Percentiles rank a stretch among this genome's conserved stretches.
These are phyloP conservation scores for Carterocephalus palaemon DNA, from an alignment of 2,888 invertebrate species.

Conservation along the genomic window DNA sequence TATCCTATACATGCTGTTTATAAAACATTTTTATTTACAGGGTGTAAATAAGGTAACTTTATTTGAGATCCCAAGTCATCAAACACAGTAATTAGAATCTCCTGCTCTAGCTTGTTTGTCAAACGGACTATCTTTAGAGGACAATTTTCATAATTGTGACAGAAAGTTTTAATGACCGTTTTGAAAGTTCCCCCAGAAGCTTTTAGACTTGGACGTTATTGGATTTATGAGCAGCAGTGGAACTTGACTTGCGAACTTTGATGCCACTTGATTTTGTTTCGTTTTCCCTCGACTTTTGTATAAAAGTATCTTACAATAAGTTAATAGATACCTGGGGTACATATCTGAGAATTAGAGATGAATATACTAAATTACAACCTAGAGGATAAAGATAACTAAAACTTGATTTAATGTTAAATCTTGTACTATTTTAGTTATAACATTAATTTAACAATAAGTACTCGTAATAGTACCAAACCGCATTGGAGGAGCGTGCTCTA, in stretches of 20 bases:
- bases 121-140: constrained; percentile 38
- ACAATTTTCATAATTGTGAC: constrained; percentile 44
- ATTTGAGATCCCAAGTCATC: constrained; percentile 25
- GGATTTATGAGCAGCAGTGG: constrained; percentile 39
- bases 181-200: constrained; percentile 38
- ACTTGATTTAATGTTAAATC: too few species aligned
- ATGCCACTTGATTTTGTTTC: constrained; percentile 15
- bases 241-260: constrained; percentile 14
- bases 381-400: too few species aligned
- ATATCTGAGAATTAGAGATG: too few species aligned
- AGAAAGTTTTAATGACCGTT: constrained; percentile 47
- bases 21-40: neutral
- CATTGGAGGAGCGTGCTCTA: too few species aligned
- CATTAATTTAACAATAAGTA: too few species aligned
- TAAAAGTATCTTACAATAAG: neutral
- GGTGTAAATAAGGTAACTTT: neutral
- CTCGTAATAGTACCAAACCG: too few species aligned
- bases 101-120: constrained; percentile 36
- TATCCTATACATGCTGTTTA: too few species aligned
- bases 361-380: too few species aligned
- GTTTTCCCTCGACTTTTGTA: neutral
- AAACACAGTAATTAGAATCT: constrained; percentile 36
- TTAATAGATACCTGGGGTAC: too few species aligned
- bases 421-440: too few species aligned
- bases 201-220: constrained; percentile 42